Evolutionary conservation across 2,888 invertebrate genomes (phyloP).

Genomic region (Gasteruption jaculator): DNA sequence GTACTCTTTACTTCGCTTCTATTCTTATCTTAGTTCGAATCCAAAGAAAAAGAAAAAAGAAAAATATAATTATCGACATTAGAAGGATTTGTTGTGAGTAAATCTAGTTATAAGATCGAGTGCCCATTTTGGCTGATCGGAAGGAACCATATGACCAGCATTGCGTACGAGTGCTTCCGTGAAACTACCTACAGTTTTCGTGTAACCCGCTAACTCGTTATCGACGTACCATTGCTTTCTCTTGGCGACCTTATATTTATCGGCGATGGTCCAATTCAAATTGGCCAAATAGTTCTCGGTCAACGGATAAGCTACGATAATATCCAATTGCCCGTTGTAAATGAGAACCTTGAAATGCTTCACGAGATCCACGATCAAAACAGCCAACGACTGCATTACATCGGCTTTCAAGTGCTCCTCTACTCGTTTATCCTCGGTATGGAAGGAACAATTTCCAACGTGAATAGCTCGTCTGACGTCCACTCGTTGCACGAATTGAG

Average conservation of each 20-base stretch:
- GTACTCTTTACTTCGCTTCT: too few species aligned
- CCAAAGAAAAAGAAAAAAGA: too few species aligned
- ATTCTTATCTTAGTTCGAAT: too few species aligned
- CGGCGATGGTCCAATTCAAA: conserved; percentile 51
- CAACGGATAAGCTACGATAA: conserved; percentile 84
- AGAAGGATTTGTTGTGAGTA: conserved; percentile 41
- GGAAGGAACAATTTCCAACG: conserved; percentile 75
- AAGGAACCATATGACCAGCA: conserved; percentile 55
- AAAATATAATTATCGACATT: conserved; percentile 18
- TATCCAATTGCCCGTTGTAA: conserved; percentile 88
- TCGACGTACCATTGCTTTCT: conserved; percentile 50
- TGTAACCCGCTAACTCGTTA: conserved; percentile 50
- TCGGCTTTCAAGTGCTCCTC: conserved; percentile 70
- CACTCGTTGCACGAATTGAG: conserved; percentile 60
- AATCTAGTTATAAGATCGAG: conserved; percentile 51
- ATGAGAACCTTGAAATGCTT: conserved; percentile 69
- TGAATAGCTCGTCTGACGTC: conserved; percentile 72
- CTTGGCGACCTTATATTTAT: conserved; percentile 46
- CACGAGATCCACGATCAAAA: conserved; percentile 66
- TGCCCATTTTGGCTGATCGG: conserved; percentile 53
- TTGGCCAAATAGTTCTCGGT: conserved; percentile 72
- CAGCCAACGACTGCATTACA: conserved; percentile 76
- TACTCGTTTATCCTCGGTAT: conserved; percentile 60
- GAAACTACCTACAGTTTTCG: conserved; percentile 45
- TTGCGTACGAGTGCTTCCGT: conserved; percentile 50